These are phyloP conservation scores for Cyphomyrus plagiostoma DNA, from an alignment of 2,113 vertebrate genomes.

Conservation along the genomic window DNA sequence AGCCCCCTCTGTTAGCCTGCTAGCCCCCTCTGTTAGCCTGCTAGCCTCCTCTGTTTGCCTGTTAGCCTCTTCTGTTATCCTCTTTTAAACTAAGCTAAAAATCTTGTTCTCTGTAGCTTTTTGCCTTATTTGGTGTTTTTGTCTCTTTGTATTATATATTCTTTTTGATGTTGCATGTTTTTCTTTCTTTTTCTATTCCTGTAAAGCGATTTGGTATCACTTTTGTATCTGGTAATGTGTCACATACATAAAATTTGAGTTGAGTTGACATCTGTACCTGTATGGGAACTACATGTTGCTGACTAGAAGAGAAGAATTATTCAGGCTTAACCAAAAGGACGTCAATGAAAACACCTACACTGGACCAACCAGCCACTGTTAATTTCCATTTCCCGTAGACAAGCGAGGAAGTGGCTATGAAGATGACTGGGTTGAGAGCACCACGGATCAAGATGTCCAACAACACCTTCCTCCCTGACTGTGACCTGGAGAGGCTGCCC, in stretches of 20 bases:
- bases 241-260: background rate
- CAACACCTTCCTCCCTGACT: slow-evolving; percentile 57
- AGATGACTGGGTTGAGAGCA: slow-evolving; percentile 71
- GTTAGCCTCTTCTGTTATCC: background rate
- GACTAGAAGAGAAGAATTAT: background rate
- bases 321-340: background rate
- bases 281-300: background rate
- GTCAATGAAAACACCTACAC: background rate
- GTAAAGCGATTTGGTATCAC: background rate
- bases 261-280: background rate
- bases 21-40: background rate
- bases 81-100: background rate
- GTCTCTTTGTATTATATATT: background rate
- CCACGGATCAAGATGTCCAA: slow-evolving; percentile 37
- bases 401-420: slow-evolving; percentile 75
- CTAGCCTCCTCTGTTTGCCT: background rate
- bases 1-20: background rate
- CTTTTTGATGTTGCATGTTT: background rate
- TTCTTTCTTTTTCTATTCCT: background rate
- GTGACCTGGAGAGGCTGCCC: slow-evolving; percentile 55
- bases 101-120: background rate
- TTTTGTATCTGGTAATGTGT: background rate
- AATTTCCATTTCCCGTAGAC: slow-evolving; percentile 57
- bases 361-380: background rate
- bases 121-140: background rate